phyloP scores from a whole-genome alignment of 2,113 vertebrate genomes.

The Cryptotis parvus region DNA sequence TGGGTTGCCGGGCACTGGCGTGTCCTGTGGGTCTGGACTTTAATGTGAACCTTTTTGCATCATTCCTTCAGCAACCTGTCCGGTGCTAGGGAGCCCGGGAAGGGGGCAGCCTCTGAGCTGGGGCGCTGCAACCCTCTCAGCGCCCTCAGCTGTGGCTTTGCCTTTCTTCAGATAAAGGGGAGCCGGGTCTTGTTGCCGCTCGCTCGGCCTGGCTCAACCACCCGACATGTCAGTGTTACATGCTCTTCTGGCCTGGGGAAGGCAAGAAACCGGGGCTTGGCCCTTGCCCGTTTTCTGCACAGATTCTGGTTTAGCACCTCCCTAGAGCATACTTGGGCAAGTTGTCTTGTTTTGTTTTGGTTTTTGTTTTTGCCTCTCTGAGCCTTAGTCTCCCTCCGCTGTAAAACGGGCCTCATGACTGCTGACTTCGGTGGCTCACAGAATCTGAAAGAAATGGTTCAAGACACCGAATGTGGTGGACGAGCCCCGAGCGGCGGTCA shows the following conservation, averaged over 20 bases:
- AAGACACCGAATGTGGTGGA: not conserved
- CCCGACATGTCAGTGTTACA: conserved; percentile 48
- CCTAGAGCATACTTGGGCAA: not conserved
- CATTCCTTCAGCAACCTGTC: conserved; percentile 78
- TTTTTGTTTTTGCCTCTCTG: conserved; percentile 30
- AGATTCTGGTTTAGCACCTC: conserved; percentile 41
- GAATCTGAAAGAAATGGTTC: conserved; percentile 47
- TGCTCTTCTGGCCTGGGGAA: not conserved
- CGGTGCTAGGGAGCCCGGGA: not conserved
- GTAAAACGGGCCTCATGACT: conserved; percentile 33
- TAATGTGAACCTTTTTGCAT: conserved; percentile 88
- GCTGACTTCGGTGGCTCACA: conserved; percentile 53
- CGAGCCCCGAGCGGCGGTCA: conserved; percentile 13
- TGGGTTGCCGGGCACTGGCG: conserved; percentile 67
- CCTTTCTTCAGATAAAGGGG: no score
- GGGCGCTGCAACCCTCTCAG: no score
- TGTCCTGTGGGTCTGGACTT: conserved; percentile 79
- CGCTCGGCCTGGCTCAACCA: no score
- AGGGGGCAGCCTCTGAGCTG: no score
- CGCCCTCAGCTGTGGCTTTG: no score
- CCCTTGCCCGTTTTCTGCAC: not conserved
- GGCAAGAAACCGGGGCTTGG: not conserved
- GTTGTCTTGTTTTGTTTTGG: not conserved
- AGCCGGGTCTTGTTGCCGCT: no score
- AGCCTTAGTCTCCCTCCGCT: conserved; percentile 59